A percentile compares a stretch with the other conserved stretches of the same genome.
Conservation (phyloP, 2,113 vertebrate species). For the Lasiurus borealis region DNA sequence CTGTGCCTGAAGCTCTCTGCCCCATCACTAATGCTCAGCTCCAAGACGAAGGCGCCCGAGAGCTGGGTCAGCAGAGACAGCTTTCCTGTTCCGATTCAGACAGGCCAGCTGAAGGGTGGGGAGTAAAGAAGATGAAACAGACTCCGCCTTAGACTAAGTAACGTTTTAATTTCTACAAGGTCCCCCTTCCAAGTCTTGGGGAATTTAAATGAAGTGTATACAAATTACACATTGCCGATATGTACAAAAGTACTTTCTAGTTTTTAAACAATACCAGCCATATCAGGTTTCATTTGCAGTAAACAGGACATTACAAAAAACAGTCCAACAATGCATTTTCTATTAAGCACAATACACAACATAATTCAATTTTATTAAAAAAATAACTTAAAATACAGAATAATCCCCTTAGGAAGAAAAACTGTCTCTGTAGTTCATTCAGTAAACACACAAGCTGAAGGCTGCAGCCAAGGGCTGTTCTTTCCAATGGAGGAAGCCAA, state of each 20-base stretch:
- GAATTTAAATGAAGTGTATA: slow-evolving; percentile 68
- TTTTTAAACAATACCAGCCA: slow-evolving; percentile 79
- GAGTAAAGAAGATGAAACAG: slow-evolving; percentile 25
- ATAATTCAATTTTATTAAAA: slow-evolving; percentile 76
- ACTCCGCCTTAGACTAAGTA: not conserved
- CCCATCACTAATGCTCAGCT: too few species aligned
- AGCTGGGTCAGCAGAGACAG: not conserved
- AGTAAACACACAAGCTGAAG: slow-evolving; percentile 54
- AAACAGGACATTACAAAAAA: slow-evolving; percentile 84
- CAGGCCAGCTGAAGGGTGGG: not conserved
- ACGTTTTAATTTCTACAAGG: slow-evolving; percentile 77
- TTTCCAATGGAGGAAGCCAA: not conserved
- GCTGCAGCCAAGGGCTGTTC: slow-evolving; percentile 24
- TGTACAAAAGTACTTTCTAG: slow-evolving; percentile 86
- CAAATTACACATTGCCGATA: slow-evolving; percentile 77
- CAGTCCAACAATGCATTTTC: slow-evolving; percentile 73
- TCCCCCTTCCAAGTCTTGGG: slow-evolving; percentile 24
- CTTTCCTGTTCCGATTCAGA: slow-evolving; percentile 39
- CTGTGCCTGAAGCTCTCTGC: not conserved
- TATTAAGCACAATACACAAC: slow-evolving; percentile 77
- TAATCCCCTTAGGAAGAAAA: slow-evolving; percentile 73
- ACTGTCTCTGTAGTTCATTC: slow-evolving; percentile 57
- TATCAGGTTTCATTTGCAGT: slow-evolving; percentile 83
- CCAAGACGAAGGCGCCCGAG: not conserved
- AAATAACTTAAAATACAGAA: slow-evolving; percentile 81